These are phyloP conservation scores for Brachyalestes nurse DNA, from an alignment of 2,797 vertebrate species.

Conservation along the genomic window DNA sequence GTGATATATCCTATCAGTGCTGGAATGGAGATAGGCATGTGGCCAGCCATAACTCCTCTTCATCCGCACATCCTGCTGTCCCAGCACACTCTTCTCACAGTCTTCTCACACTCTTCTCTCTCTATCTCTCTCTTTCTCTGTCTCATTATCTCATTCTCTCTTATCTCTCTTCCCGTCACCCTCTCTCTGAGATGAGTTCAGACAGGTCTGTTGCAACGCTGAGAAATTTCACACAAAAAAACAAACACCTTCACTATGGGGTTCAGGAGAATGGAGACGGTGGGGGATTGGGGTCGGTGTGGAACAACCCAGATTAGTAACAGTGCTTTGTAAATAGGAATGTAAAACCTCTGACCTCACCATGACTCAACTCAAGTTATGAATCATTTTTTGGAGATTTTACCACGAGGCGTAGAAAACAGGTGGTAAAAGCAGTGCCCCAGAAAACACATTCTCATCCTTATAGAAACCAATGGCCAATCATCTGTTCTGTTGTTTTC, in stretches of 20 bases:
- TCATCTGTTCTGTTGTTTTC: not conserved
- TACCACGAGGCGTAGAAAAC: not conserved
- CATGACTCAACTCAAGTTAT: not conserved
- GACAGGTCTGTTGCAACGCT: conserved; percentile 55
- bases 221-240: conserved; percentile 41
- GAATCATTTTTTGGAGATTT: too few species aligned
- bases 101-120: not conserved
- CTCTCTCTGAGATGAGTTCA: conserved; percentile 59
- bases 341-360: not conserved
- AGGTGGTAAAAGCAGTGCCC: not conserved
- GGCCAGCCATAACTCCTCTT: conserved; percentile 35
- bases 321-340: not conserved
- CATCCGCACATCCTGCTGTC: not conserved
- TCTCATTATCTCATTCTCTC: conserved; percentile 16
- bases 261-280: not conserved
- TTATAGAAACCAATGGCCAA: not conserved
- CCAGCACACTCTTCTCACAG: not conserved
- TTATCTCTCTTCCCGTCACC: conserved; percentile 50
- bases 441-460: too few species aligned
- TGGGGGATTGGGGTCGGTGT: not conserved
- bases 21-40: conserved; percentile 46
- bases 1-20: conserved; percentile 32
- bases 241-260: conserved; percentile 36
- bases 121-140: not conserved
- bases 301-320: not conserved